These are phyloP conservation scores for Aplodontia rufa DNA, from an alignment of 2,113 vertebrate genomes.

Conservation along the genomic window DNA sequence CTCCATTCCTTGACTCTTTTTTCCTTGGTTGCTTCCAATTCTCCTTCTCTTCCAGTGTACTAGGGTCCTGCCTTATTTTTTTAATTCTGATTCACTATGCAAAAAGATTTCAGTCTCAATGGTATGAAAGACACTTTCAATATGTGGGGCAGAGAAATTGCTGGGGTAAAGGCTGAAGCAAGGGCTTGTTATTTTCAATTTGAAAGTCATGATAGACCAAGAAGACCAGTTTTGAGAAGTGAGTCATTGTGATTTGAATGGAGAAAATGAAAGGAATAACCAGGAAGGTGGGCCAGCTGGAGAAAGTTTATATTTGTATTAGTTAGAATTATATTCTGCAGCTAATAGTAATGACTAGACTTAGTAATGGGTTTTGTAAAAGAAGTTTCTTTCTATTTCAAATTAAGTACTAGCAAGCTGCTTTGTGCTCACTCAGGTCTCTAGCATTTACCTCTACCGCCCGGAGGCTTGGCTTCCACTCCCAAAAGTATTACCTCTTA, in stretches of 20 bases:
- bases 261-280: background rate
- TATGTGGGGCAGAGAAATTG: background rate
- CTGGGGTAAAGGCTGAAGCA: background rate
- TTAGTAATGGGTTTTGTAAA: background rate
- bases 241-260: background rate
- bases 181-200: background rate
- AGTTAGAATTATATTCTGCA: background rate
- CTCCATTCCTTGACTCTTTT: background rate
- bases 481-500: background rate
- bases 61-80: background rate
- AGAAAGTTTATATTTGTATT: background rate
- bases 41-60: background rate
- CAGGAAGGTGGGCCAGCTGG: background rate
- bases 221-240: background rate
- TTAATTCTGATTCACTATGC: background rate
- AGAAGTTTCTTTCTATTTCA: background rate
- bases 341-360: background rate
- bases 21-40: background rate
- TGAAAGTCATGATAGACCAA: background rate
- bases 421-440: background rate
- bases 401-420: background rate
- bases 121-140: background rate
- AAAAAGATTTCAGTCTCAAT: background rate
- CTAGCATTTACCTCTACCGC: background rate
- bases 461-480: background rate